Evolutionary conservation across 2,888 invertebrate species (phyloP), one percentile per base, ranked within the genome.

Genomic region (Zygothrica quintamaculata): DNA sequence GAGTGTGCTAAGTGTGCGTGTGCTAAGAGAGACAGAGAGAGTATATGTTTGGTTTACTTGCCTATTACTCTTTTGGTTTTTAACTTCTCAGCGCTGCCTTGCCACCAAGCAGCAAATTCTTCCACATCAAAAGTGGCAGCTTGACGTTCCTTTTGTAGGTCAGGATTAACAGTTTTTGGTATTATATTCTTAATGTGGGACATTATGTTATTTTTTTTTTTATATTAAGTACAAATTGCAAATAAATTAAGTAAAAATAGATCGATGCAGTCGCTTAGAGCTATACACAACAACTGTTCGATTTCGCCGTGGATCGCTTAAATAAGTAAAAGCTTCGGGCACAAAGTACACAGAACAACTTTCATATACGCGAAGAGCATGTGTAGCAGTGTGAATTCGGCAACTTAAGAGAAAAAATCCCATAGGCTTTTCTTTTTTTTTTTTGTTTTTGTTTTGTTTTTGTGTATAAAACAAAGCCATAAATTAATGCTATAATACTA

Each of bases 91-190:
- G 90, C 91, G 15, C 95, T 94, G 5, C 96, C 97, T 91, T 96
- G 95, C 70, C 96, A 92, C 75, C 96, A 92, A 89, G 94, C 91
- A 0, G 96, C 96, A 70, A 97, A 92, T 91, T 97, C 97, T 65
- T 92, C 91, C 3, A 94, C 91, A 88, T 94, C 92, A 88, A 96
- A 96, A 1, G 93, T 93, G 81, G 90, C 88, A 0, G 46, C 68
- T 0, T 48, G 12, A 2, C 89, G 88, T 47, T 89, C 89, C 29
- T 88, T 89, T 33, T 69, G 73, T 15, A 89, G 68, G 68, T 89
- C 89, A 1, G 86, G 78, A 77, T 89, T 88, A 0, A 87, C 73
- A 1, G 77, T 76, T 13, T 62, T 64, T 1, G 88, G 87, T 31
- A 85, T 84, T 22, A 81, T 7, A 33, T 75, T 74, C 29, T 76